A percentile compares a stretch with the other conserved stretches of the same genome.
Evolutionary conservation across 2,888 invertebrate genomes (phyloP).

Genomic region (Megalurothrips usitatus): DNA sequence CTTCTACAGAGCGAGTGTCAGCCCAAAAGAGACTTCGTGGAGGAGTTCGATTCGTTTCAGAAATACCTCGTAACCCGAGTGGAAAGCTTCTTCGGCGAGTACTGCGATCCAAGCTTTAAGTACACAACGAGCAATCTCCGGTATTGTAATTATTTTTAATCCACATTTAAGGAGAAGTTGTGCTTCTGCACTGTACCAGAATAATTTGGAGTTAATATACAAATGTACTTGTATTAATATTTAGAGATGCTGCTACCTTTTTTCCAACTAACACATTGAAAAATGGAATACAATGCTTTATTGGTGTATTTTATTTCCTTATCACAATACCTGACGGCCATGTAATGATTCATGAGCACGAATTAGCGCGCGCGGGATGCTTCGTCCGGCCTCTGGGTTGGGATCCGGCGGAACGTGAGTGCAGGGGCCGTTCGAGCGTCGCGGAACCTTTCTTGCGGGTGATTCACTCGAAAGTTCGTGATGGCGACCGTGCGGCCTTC

Average conservation of each 20-base stretch:
- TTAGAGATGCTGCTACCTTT: background rate
- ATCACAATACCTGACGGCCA: too few species aligned
- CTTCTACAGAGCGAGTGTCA: constrained; percentile 56
- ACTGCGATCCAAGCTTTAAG: constrained; percentile 50
- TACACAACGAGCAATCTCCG: too few species aligned
- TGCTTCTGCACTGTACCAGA: background rate
- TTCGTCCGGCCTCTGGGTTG: too few species aligned
- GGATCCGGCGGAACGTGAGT: too few species aligned
- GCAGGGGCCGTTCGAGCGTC: too few species aligned
- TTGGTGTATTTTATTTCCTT: background rate
- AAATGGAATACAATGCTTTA: background rate
- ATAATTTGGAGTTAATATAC: background rate
- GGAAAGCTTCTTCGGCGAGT: constrained; percentile 72
- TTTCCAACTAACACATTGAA: background rate
- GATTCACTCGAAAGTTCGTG: too few species aligned
- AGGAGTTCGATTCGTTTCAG: constrained; percentile 66
- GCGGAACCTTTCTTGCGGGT: too few species aligned
- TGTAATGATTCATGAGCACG: too few species aligned
- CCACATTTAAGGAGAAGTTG: background rate
- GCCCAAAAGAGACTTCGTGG: constrained; percentile 69
- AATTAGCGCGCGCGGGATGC: too few species aligned
- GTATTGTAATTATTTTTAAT: too few species aligned
- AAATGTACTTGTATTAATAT: background rate
- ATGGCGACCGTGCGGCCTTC: too few species aligned
- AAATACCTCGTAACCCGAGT: constrained; percentile 70